A percentile compares a stretch with the other conserved stretches of the same genome.
Evolutionary conservation across 2,797 vertebrate genomes (phyloP).

Genomic region (Champsocephalus esox): DNA sequence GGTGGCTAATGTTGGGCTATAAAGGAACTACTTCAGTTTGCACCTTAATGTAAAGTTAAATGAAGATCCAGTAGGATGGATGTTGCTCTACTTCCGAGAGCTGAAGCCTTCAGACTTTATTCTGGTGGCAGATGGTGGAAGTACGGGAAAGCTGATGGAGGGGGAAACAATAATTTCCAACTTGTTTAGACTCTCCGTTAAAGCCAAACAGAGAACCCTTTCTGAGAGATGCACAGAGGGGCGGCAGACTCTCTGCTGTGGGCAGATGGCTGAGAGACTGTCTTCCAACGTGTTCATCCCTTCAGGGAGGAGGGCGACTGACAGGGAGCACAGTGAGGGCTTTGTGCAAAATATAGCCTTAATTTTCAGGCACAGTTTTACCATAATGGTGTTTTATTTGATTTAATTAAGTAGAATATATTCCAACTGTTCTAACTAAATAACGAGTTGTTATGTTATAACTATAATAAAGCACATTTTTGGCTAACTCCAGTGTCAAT

Average conservation of each 20-base stretch:
- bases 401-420: neutral
- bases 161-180: slow-evolving; percentile 28
- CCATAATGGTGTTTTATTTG: too few relatives aligned
- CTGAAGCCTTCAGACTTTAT: neutral
- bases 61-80: neutral
- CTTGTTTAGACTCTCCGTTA: slow-evolving; percentile 45
- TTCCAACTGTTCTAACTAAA: neutral
- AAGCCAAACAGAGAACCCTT: slow-evolving; percentile 42
- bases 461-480: neutral
- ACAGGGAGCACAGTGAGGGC: neutral
- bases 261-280: slow-evolving; percentile 48
- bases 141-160: slow-evolving; percentile 27
- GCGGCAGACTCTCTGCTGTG: slow-evolving; percentile 31
- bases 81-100: slow-evolving; percentile 5
- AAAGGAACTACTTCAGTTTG: too few relatives aligned
- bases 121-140: slow-evolving; percentile 47
- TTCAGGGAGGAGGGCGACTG: slow-evolving; percentile 23
- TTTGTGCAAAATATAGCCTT: slow-evolving; percentile 1
- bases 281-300: slow-evolving; percentile 22
- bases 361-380: too few relatives aligned
- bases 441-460: neutral
- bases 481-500: too few relatives aligned
- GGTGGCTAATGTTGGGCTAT: too few relatives aligned
- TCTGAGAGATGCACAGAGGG: slow-evolving; percentile 29
- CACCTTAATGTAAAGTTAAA: neutral